Evolutionary conservation across 1,140 invertebrate species (phyloP).

Genomic region (Lineus longissimus): DNA sequence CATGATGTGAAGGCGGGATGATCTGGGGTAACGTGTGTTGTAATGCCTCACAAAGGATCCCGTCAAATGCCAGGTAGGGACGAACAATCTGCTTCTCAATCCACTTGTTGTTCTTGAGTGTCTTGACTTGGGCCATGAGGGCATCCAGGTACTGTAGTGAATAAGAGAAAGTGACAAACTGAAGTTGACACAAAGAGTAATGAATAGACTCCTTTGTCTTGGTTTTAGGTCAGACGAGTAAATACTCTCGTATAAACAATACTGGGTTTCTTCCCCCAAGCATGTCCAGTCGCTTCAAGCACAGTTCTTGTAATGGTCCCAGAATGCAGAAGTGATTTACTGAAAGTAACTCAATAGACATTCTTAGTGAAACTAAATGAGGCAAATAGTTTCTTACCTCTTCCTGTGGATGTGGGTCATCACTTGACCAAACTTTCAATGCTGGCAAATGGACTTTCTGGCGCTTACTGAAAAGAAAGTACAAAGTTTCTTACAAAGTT

Average conservation of each 20-base stretch:
- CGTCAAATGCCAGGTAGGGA: constrained; percentile 94
- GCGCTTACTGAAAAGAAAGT: constrained; percentile 70
- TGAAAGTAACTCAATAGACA: too few relatives aligned
- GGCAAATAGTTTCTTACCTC: too few relatives aligned
- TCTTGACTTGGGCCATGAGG: constrained; percentile 91
- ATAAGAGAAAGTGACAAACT: constrained; percentile 10
- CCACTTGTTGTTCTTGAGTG: constrained; percentile 92
- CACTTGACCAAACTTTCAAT: constrained; percentile 86
- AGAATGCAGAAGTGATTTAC: too few relatives aligned
- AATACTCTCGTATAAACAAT: too few relatives aligned
- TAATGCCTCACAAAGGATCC: constrained; percentile 87
- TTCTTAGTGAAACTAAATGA: too few relatives aligned
- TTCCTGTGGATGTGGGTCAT: constrained; percentile 92
- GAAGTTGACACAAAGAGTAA: background rate
- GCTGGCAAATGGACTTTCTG: constrained; percentile 87
- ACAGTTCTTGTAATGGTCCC: too few relatives aligned
- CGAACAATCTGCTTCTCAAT: constrained; percentile 92
- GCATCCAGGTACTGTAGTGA: constrained; percentile 86
- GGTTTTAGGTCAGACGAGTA: too few relatives aligned
- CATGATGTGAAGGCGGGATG: constrained; percentile 84
- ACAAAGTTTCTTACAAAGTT: constrained; percentile 9
- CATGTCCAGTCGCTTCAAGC: background rate
- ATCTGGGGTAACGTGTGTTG: constrained; percentile 89
- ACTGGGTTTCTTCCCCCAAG: too few relatives aligned
- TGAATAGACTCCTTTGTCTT: too few relatives aligned